These are phyloP conservation scores for Palaemon carinicauda DNA, from an alignment of 1,140 invertebrate species.

Conservation along the genomic window DNA sequence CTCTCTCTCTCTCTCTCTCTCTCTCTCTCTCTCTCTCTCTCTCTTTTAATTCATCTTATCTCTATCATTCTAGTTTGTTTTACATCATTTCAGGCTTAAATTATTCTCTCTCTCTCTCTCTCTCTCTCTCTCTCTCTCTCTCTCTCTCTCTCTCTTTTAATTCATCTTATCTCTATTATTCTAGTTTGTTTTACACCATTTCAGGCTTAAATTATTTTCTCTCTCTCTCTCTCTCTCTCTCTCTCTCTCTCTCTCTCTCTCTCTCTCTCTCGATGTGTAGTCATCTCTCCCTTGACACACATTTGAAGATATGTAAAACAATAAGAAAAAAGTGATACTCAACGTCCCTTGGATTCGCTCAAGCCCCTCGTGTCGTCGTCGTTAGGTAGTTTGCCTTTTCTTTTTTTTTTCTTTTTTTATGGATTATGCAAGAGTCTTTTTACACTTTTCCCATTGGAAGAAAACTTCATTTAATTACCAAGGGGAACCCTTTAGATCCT, in stretches of 20 bases:
- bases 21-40: background rate
- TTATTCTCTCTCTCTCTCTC: background rate
- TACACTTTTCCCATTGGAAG: too few relatives aligned
- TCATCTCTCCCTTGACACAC: background rate
- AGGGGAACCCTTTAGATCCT: too few relatives aligned
- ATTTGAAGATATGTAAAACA: background rate
- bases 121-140: background rate
- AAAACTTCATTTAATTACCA: too few relatives aligned
- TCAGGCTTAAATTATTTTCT: background rate
- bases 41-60: background rate
- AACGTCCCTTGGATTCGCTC: too few relatives aligned
- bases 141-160: background rate
- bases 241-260: slow-evolving; percentile 5
- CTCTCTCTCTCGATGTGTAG: too few relatives aligned
- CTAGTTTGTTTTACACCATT: background rate
- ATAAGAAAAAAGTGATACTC: background rate
- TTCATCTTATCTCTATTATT: background rate
- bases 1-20: background rate
- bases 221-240: background rate
- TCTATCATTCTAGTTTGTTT: too few relatives aligned
- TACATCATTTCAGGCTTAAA: too few relatives aligned
- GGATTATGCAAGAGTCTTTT: too few relatives aligned
- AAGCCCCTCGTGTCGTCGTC: too few relatives aligned
- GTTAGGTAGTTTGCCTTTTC: too few relatives aligned
- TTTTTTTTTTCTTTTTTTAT: too few relatives aligned